These are phyloP conservation scores for Melipona bicolor DNA, from an alignment of 2,888 invertebrate species.

Conservation along the genomic window DNA sequence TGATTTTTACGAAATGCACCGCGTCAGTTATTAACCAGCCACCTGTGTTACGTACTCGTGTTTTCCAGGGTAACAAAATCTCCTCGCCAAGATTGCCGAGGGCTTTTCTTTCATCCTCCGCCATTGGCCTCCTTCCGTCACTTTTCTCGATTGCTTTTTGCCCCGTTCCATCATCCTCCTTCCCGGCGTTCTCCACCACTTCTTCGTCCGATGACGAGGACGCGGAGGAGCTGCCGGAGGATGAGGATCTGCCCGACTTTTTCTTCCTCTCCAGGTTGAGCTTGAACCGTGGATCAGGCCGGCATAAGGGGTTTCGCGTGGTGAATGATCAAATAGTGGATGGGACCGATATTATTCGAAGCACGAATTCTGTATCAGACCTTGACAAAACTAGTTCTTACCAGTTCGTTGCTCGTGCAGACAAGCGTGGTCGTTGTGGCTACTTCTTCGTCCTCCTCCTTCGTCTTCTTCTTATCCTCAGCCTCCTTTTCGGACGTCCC, in stretches of 20 bases:
- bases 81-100: conserved; percentile 49
- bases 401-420: conserved; percentile 71
- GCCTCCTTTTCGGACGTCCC: conserved; percentile 70
- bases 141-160: conserved; percentile 72
- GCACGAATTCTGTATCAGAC: conserved; percentile 77
- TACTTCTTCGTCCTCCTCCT: conserved; percentile 65
- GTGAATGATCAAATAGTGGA: conserved; percentile 71
- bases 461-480: conserved; percentile 66
- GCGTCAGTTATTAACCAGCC: too few relatives aligned
- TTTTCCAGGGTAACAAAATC: conserved; percentile 70
- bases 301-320: conserved; percentile 53
- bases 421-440: conserved; percentile 49
- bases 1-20: too few relatives aligned
- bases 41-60: conserved; percentile 54
- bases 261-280: conserved; percentile 68
- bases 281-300: conserved; percentile 60
- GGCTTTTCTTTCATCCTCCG: conserved; percentile 67
- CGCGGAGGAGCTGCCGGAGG: conserved; percentile 51
- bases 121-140: conserved; percentile 67
- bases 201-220: conserved; percentile 63
- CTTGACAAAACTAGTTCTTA: conserved; percentile 77
- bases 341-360: conserved; percentile 72
- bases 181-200: conserved; percentile 54
- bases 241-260: conserved; percentile 56
- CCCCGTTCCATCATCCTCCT: conserved; percentile 37